Base-by-base conservation (phyloP, 2,113 vertebrate species). In the Chitala chitala region DNA sequence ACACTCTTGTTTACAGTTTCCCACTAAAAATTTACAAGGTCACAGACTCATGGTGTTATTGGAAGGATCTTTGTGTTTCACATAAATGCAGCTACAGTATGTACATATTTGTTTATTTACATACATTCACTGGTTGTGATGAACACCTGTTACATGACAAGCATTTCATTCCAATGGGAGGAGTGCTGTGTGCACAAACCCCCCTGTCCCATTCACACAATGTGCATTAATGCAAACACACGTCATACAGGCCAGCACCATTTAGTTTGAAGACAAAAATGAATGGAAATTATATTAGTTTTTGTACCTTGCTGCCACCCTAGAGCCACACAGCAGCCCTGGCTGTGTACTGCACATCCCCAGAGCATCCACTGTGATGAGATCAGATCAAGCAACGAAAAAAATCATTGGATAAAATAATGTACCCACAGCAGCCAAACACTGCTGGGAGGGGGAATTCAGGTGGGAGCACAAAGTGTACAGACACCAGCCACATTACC, bases 61-160 rank as follows among this genome's bases (percentile, higher is more conserved):
- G 91, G 88, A 93, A 92, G 91, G 92, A 91, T 82, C 80, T 80
- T 86, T 89, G 88, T 7, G 84, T 84, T 82, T 91, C 86, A 81
- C 78, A 77, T 83, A 46, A 86, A 91, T 87, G 89, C 86, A 86
- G 85, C 84, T 91, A 92, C 91, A 93, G 76, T 92, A 84, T 75
- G 64, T 72, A 64, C 75, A 86, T 86, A 26, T 74, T 29, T 36
- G 22, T n/a, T 48, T 92, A 92, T 93, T 93, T 95, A 96, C 95
- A 98, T 94, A 96, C 95, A 98, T 96, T 98, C 94, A 91, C 88
- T 90, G 90, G 90, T 88, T 92, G 90, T 89, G 86, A 90, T 48
- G 84, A 89, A 87, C 87, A 90, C 86, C 84, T 84, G 84, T 88
- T 89, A 83, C 85, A 87, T 86, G 85, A 84, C 86, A 87, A 86